phyloP scores from a whole-genome alignment of 2,888 invertebrate species.

The Pristionchus arcanus region DNA sequence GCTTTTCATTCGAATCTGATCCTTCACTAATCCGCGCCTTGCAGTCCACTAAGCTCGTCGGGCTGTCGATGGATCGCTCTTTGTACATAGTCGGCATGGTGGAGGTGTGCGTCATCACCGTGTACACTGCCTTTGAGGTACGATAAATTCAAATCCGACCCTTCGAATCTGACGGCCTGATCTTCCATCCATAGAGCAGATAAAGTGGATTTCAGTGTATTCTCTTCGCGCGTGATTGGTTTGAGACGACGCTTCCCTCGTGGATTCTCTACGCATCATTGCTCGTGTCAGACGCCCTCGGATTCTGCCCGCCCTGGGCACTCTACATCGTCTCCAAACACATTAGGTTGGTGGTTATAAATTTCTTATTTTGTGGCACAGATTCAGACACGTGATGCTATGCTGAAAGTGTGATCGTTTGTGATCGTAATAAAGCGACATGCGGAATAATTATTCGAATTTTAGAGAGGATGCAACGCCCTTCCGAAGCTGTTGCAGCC shows the following conservation, averaged over 20 bases:
- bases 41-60: not conserved
- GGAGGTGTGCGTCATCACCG: not conserved
- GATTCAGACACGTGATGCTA: too few relatives aligned
- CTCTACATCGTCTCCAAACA: not conserved
- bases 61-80: not conserved
- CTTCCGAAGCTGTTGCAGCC: not conserved
- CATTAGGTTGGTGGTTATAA: not conserved
- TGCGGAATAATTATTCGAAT: too few relatives aligned
- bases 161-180: too few relatives aligned
- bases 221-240: not conserved
- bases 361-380: too few relatives aligned
- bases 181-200: too few relatives aligned
- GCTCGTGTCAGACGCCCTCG: constrained; percentile 12
- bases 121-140: not conserved
- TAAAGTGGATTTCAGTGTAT: not conserved
- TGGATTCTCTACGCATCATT: not conserved
- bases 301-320: constrained; percentile 18
- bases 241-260: not conserved
- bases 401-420: too few relatives aligned
- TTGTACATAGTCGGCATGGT: not conserved
- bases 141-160: too few relatives aligned
- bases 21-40: too few relatives aligned
- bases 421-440: too few relatives aligned
- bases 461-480: not conserved
- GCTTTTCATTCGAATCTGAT: too few relatives aligned